phyloP scores from a whole-genome alignment of 2,888 invertebrate species.

The Urechis unicinctus region DNA sequence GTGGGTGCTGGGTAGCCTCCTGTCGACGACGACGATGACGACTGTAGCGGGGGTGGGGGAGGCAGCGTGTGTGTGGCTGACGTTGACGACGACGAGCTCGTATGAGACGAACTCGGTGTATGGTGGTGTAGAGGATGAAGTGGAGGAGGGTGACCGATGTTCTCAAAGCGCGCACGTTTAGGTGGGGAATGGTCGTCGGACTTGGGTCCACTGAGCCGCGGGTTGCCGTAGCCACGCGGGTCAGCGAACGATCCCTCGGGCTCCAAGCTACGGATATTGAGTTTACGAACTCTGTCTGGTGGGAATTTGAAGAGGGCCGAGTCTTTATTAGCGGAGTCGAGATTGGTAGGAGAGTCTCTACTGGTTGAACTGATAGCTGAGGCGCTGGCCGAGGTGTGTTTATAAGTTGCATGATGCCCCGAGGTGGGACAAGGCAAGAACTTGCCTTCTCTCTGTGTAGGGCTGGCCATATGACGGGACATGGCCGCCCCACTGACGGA shows the following conservation, averaged over 20 bases:
- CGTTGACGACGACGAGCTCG: not conserved
- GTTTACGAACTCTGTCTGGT: not conserved
- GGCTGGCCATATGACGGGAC: too few relatives aligned
- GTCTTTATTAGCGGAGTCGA: too few relatives aligned
- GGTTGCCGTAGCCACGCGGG: too few relatives aligned
- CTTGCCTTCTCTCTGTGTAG: too few relatives aligned
- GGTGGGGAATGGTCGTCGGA: not conserved
- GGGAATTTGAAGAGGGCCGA: not conserved
- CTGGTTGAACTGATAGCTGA: too few relatives aligned
- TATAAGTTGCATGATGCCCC: not conserved
- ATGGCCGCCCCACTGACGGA: not conserved
- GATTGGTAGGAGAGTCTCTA: too few relatives aligned
- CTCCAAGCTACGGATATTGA: too few relatives aligned
- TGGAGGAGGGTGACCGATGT: not conserved
- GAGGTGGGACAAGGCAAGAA: not conserved
- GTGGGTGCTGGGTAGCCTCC: not conserved
- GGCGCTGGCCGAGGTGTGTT: not conserved
- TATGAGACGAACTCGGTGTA: too few relatives aligned
- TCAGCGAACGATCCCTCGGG: too few relatives aligned
- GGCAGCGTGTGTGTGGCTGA: not conserved
- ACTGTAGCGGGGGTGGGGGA: constrained; percentile 6
- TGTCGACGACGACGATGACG: not conserved
- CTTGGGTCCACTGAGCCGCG: not conserved
- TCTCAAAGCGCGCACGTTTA: not conserved
- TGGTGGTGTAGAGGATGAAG: too few relatives aligned